phyloP scores from a whole-genome alignment of 2,113 vertebrate species.

The Centropus unirufus region DNA sequence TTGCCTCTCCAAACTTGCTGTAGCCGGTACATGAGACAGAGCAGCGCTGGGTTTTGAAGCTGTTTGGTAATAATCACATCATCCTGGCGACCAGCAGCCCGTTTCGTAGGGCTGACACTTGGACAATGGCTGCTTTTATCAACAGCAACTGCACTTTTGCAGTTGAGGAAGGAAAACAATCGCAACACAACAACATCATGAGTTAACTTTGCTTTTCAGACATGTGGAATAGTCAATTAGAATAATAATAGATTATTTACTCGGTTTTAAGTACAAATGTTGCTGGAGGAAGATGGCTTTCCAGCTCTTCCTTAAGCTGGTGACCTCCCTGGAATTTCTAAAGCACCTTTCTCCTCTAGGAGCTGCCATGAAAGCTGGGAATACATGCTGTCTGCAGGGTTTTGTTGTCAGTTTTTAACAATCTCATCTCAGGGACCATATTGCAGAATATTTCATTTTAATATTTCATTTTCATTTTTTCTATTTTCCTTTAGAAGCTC shows the following conservation, averaged over 20 bases:
- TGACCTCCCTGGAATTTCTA: background rate
- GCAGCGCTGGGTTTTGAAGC: background rate
- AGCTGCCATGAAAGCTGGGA: background rate
- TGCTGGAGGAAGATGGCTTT: background rate
- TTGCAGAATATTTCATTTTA: background rate
- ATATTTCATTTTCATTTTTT: background rate
- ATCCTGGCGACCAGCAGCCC: background rate
- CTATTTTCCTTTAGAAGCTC: background rate
- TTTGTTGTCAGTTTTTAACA: background rate
- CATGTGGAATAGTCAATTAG: background rate
- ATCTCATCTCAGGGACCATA: background rate
- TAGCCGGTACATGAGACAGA: background rate
- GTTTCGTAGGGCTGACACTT: background rate
- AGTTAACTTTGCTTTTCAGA: background rate
- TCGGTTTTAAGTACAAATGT: background rate
- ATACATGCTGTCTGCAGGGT: rapidly evolving
- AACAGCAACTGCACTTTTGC: background rate
- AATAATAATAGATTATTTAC: background rate
- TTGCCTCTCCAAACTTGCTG: background rate
- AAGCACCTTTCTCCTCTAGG: background rate
- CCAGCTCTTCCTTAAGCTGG: background rate
- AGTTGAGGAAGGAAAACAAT: background rate
- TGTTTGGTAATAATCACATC: background rate
- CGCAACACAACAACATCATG: background rate
- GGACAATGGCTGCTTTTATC: background rate